Evolutionary conservation across 2,888 invertebrate genomes (phyloP), one percentile per base, ranked within the genome.

Genomic region (Lepidochrysops patricia): DNA sequence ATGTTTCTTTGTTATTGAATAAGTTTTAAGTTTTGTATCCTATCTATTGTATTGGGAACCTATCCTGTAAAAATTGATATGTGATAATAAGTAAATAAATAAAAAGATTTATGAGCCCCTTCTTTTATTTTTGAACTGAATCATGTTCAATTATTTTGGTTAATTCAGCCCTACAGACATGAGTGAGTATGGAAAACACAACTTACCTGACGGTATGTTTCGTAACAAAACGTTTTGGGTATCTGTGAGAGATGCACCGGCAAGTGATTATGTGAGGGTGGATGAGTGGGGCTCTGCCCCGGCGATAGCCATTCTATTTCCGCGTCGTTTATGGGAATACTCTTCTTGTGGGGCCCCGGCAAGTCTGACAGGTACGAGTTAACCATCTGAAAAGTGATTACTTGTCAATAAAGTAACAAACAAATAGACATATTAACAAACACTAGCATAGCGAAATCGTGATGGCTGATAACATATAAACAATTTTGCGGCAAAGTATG

Each of bases 191-290:
- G 5, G 9, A 15, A 25, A 23, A 35, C n/a, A 32, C 27, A 0
- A 43, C 4, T 13, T 12, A 49, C 29, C 27, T 49, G 5, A 25
- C 15, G 25, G 26, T 49, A 57, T 37, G 35, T 52, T 85, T 88
- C 88, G 87, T 54, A 54, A 19, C 15, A 29, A 32, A 54, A 54
- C 9, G 32, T 29, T 13, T 54, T 12, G 15, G 54, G 54, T 15
- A 54, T 29, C 1, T 54, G 4, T 32, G 32, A 32, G 9, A 54
- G 4, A 7, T 4, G 54, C 19, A 54, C 54, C 12, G 54, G 54
- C 19, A 54, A 3, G 15, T 32, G 19, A 12, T 29, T 12, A 5
- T 32, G 29, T 29, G 54, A 54, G 54, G 54, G 54, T 12, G 19
- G 32, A 19, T 32, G 54, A 0, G 32, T 54, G 1, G 54, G 27